Conservation (phyloP, 2,797 vertebrate species). For the Fistularia commersonii region DNA sequence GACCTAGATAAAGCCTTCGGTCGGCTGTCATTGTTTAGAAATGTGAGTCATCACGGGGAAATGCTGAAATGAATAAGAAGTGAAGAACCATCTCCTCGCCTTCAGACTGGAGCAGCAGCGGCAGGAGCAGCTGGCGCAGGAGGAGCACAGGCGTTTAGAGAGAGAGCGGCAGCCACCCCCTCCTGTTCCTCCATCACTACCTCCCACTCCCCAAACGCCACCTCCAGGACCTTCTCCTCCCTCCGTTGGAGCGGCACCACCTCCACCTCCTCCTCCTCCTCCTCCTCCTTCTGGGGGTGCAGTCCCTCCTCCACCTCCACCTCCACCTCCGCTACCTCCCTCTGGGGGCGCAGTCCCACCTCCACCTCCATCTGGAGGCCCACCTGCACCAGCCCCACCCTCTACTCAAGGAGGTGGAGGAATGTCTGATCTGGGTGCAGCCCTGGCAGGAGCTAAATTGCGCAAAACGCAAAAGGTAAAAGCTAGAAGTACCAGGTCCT, state of each 20-base stretch:
- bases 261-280: conserved; percentile 3
- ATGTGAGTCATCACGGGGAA: too few relatives aligned
- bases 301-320: conserved; percentile 48
- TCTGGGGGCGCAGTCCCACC: conserved; percentile 60
- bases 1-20: too few relatives aligned
- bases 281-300: conserved; percentile 28
- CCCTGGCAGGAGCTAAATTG: conserved; percentile 83
- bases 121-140: too few relatives aligned
- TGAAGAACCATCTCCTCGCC: too few relatives aligned
- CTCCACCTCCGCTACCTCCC: conserved; percentile 34
- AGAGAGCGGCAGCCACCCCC: conserved; percentile 38
- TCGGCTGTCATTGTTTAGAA: too few relatives aligned
- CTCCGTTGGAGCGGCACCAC: neutral
- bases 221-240: conserved; percentile 32
- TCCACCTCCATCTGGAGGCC: conserved; percentile 58
- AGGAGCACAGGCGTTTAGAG: too few relatives aligned
- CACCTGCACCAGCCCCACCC: conserved; percentile 55
- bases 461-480: conserved; percentile 80
- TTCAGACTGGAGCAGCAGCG: too few relatives aligned
- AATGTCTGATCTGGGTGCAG: conserved; percentile 68
- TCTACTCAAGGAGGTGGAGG: conserved; percentile 55
- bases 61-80: too few relatives aligned
- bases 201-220: too few relatives aligned
- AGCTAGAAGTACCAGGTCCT: too few relatives aligned
- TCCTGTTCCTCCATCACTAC: conserved; percentile 15